Base-by-base conservation (phyloP, 2,888 invertebrate genomes). In the Allophyes oxyacanthae region DNA sequence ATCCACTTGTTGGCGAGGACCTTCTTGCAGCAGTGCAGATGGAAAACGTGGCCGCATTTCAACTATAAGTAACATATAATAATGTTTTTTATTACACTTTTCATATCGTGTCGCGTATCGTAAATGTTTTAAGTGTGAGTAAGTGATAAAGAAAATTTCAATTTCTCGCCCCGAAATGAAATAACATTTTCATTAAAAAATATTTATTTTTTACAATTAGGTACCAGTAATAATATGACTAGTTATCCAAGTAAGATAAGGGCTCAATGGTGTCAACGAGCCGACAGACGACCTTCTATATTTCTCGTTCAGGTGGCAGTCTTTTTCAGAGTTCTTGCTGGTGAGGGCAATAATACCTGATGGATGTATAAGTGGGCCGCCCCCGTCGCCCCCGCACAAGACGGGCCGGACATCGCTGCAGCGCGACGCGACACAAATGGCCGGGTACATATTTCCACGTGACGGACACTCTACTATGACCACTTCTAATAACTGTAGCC, bases 31-130 rank as follows among this genome's bases (percentile, higher is more conserved):
- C 99, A 99, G 81, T 98, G 98, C 53, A 96, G 95, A 83, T 99
- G 99, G 89, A 99, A 99, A 10, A 99, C 98, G 85, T 99, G 99
- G 0, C 99, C 99, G 88, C 99, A 99, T 72, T 96, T 95, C 50
- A 99, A 91, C 96, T 98, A 66, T 20, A 62, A 69, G 81, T 48
- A 63, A 72, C n/a, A 67, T 20, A 20, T 20, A 20, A 20, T 20
- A 3, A 20, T 20, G 4, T 20, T 3, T 20, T 20, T 20, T 20
- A n/a, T n/a, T n/a, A n/a, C n/a, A n/a, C n/a, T n/a, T n/a, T n/a
- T n/a, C n/a, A n/a, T n/a, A n/a, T 20, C 2, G 20, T 20, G 20
- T 20, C n/a, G n/a, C n/a, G n/a, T 20, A 20, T 20, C 20, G 20
- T 20, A 20, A 20, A 20, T 20, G 4, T 20, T 20, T 20, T 20